Conservation (phyloP, 2,888 invertebrate species). For the Prionchulus punctatus region DNA sequence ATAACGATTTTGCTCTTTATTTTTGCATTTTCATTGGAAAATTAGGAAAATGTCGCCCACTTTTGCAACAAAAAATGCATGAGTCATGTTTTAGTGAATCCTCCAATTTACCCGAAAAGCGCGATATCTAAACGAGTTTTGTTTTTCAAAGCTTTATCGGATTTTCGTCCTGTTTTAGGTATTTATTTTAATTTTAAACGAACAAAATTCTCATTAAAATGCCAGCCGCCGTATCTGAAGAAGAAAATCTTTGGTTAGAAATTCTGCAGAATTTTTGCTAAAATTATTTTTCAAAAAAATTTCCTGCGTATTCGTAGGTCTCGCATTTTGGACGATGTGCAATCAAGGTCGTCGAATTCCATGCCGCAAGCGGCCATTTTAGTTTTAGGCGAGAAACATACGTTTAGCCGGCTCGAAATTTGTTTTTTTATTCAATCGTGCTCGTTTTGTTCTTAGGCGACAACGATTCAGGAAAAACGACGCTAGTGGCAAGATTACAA, state of each 20-base stretch:
- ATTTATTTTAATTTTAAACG: background rate
- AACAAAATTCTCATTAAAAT: background rate
- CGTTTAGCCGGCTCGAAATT: background rate
- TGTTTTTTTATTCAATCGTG: background rate
- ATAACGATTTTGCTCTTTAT: too few species aligned
- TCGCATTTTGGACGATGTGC: constrained; percentile 13
- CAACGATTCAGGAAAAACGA: constrained; percentile 95
- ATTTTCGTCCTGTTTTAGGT: background rate
- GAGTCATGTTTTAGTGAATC: too few species aligned
- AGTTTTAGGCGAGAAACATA: constrained; percentile 9
- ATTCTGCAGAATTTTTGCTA: background rate
- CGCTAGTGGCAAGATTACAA: constrained; percentile 85
- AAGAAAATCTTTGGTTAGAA: background rate
- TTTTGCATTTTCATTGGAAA: too few species aligned
- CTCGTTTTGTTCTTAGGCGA: constrained; percentile 46
- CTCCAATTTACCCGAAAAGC: too few species aligned
- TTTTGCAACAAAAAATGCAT: too few species aligned
- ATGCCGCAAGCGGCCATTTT: constrained; percentile 13
- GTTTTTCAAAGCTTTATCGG: background rate
- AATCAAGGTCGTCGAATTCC: constrained; percentile 6
- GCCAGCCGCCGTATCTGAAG: background rate
- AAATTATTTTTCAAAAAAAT: too few species aligned
- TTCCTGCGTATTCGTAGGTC: constrained; percentile 7
- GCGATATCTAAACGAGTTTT: too few species aligned
- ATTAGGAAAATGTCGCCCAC: too few species aligned